These are phyloP conservation scores for Cheilosia impressa DNA, from an alignment of 2,888 invertebrate species.

Conservation along the genomic window DNA sequence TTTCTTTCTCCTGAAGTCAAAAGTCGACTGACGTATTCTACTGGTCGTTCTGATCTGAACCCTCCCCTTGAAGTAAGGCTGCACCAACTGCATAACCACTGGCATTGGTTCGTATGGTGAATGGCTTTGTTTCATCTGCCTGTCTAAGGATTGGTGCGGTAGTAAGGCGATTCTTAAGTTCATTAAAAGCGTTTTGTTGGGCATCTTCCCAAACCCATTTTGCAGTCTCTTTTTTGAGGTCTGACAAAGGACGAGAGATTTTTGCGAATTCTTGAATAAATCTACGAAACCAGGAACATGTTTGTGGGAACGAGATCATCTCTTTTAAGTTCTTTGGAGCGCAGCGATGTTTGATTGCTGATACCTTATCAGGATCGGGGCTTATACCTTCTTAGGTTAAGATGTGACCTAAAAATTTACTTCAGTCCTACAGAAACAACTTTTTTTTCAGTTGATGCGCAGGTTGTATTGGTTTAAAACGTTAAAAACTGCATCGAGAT, in stretches of 20 bases:
- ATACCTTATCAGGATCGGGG: slow-evolving; percentile 16
- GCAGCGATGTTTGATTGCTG: slow-evolving; percentile 1
- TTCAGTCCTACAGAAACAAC: background rate
- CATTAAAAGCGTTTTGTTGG: slow-evolving; percentile 37
- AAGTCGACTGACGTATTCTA: slow-evolving; percentile 72
- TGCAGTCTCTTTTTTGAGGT: slow-evolving; percentile 59
- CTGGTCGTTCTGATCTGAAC: slow-evolving; percentile 72
- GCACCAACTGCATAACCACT: slow-evolving; percentile 77
- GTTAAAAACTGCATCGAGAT: no score
- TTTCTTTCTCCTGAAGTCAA: no score
- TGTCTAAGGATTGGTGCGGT: slow-evolving; percentile 64
- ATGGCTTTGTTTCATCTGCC: slow-evolving; percentile 64
- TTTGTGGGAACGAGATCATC: slow-evolving; percentile 76
- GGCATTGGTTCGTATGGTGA: slow-evolving; percentile 78
- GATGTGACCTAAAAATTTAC: slow-evolving; percentile 78
- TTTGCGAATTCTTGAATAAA: slow-evolving; percentile 79
- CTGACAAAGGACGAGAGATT: slow-evolving; percentile 76
- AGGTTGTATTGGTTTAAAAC: no score
- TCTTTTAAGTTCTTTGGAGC: slow-evolving; percentile 19
- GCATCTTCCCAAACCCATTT: background rate
- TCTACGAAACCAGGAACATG: slow-evolving; percentile 78
- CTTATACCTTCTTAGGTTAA: slow-evolving; percentile 67
- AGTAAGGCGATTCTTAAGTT: slow-evolving; percentile 48
- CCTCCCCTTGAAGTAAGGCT: slow-evolving; percentile 72
- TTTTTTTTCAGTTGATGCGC: no score